Evolutionary conservation across 1,140 invertebrate genomes (phyloP), one percentile per base, ranked within the genome.

Genomic region (Trichonephila inaurata): DNA sequence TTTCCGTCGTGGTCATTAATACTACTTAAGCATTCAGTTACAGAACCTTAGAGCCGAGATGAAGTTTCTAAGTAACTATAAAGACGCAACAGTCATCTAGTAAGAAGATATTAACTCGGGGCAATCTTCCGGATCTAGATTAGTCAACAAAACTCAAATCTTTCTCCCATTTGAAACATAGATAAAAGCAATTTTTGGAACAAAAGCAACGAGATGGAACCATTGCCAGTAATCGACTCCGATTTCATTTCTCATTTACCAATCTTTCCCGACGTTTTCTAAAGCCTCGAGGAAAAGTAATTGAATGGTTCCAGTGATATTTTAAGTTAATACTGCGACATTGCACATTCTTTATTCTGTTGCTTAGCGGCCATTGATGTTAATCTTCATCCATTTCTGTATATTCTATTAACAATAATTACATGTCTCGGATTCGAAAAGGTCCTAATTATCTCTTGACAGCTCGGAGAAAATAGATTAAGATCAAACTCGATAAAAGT

Each of bases 161-260:
- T 19, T 77, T 77, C 72, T 40, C 4, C 2, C 6, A 7, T 40
- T 18, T 18, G 69, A 77, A 77, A 77, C 14, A 2, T 16, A 16
- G 28, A 19, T 77, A 77, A 33, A 77, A 77, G 16, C 33, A 77
- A 77, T 77, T 28, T 77, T 19, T 19, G 28, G 3, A 40, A 40
- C 28, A 77, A 77, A 77, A 77, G 72, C 28, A 40, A 77, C 16
- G 2, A 40, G 33, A 77, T 18, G 16, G 28, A 77, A 77, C 16
- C 72, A 33, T 40, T 77, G 28, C 14, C 14, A 77, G 72, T 77
- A 77, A 77, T 77, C 28, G 16, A 21, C 72, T 40, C 33, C 33
- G 72, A 6, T 77, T 77, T 33, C 72, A 77, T 40, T 77, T 77
- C 72, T 77, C 72, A 40, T 77, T 77, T 40, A 40, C 28, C 72